Percentiles rank a stretch among this genome's conserved stretches.
These are phyloP conservation scores for Oncopeltus fasciatus DNA, from an alignment of 1,140 invertebrate species.

Conservation along the genomic window DNA sequence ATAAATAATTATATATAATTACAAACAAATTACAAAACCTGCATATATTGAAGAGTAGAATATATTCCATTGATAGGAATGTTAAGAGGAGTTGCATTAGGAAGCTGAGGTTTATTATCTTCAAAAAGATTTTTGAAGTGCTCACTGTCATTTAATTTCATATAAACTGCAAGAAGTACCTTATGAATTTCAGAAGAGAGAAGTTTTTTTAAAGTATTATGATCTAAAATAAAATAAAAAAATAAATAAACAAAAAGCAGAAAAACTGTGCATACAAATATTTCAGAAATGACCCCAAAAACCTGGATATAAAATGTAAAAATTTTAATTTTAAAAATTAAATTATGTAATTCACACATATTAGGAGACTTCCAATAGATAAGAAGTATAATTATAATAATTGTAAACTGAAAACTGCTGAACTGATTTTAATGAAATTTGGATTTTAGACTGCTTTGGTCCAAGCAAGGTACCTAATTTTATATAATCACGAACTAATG, in stretches of 20 bases:
- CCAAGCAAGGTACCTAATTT: too few relatives aligned
- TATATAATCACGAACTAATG: too few relatives aligned
- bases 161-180: conserved; percentile 11
- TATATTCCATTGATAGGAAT: not conserved
- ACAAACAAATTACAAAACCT: conserved; percentile 8
- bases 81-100: not conserved
- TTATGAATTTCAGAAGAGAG: conserved; percentile 9
- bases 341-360: too few relatives aligned
- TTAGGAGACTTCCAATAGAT: too few relatives aligned
- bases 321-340: too few relatives aligned
- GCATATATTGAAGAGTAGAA: conserved; percentile 1
- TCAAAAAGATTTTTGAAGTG: conserved; percentile 10
- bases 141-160: conserved; percentile 13
- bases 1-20: too few relatives aligned
- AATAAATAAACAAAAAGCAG: not conserved
- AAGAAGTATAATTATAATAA: too few relatives aligned
- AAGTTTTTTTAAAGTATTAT: conserved; percentile 2
- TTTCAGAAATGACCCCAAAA: not conserved
- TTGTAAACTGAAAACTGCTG: too few relatives aligned
- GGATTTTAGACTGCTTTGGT: too few relatives aligned
- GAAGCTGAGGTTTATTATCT: not conserved
- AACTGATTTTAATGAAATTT: too few relatives aligned
- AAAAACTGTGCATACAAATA: not conserved
- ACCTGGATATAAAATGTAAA: not conserved
- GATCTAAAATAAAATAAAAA: conserved; percentile 1